These are phyloP conservation scores for Riparia riparia DNA, from an alignment of 2,113 vertebrate genomes.

Conservation along the genomic window DNA sequence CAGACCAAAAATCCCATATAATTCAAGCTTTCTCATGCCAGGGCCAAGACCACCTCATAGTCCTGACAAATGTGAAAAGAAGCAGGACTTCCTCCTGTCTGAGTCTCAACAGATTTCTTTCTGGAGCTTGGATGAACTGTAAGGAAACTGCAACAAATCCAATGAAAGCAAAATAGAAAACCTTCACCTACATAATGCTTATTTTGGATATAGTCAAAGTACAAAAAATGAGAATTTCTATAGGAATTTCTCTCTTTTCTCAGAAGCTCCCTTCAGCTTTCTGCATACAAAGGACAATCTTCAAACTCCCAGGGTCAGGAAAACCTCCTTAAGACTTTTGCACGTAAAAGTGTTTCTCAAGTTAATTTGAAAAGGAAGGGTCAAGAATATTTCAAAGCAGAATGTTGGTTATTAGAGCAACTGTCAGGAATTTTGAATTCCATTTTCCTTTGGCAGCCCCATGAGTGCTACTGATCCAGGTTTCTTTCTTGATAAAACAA, in stretches of 20 bases:
- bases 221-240: background rate
- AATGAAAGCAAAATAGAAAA: background rate
- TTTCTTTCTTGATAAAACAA: background rate
- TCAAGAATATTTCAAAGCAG: background rate
- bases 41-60: background rate
- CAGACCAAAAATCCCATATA: background rate
- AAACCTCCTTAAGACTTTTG: background rate
- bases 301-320: background rate
- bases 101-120: background rate
- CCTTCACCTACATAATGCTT: background rate
- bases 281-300: background rate
- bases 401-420: background rate
- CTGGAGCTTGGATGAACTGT: background rate
- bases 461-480: background rate
- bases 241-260: background rate
- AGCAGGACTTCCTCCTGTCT: background rate
- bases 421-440: background rate
- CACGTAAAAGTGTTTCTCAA: background rate
- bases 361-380: background rate
- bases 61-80: rapidly evolving
- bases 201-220: background rate
- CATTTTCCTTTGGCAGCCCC: background rate
- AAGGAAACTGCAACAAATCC: background rate
- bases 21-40: background rate
- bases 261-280: background rate